Base-by-base conservation (phyloP, 2,797 vertebrate species). In the Loris lydekkerianus region DNA sequence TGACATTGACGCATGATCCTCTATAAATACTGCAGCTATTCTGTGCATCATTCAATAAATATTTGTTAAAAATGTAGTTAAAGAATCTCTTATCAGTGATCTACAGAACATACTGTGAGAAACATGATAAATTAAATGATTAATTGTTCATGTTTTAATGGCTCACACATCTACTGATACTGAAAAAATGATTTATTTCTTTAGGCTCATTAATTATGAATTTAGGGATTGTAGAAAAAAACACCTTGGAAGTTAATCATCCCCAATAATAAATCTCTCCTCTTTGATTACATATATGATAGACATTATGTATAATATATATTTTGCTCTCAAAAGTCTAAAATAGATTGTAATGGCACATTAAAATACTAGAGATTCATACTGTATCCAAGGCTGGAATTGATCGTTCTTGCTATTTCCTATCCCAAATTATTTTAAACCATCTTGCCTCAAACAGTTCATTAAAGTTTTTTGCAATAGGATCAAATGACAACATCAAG, bases 111-210 rank as follows among this genome's bases (percentile, higher is more conserved):
- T 93, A 91, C 89, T 87, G 86, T 95, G 75, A 94, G 83, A 86
- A 96, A 96, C 76, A 96, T 94, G 95, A 97, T 97, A 94, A 96
- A 97, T 97, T 95, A 96, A 96, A 96, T 97, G 97, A 97, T 97
- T 96, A 91, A 97, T 96, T 95, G 89, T 84, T 96, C 93, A 25
- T 86, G 23, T 95, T 91, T 93, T 95, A 97, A 95, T 87, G 95
- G 60, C 65, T 95, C 89, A 73, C 29, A 90, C 67, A 76, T 91
- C 65, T 95, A 94, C 78, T 69, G 61, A 89, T 93, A 94, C 70
- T 21, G 49, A 85, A 89, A 86, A 96, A 92, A 60, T 60, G 94
- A 67, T 91, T 95, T 96, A 60, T 91, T 96, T 94, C 70, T 91
- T 95, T 89, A 78, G 86, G 53, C 89, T 96, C 97, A 97, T 97